A percentile compares a stretch with the other conserved stretches of the same genome.
Evolutionary conservation across 1,140 invertebrate species (phyloP).

Genomic region (Daktulosphaira vitifoliae): DNA sequence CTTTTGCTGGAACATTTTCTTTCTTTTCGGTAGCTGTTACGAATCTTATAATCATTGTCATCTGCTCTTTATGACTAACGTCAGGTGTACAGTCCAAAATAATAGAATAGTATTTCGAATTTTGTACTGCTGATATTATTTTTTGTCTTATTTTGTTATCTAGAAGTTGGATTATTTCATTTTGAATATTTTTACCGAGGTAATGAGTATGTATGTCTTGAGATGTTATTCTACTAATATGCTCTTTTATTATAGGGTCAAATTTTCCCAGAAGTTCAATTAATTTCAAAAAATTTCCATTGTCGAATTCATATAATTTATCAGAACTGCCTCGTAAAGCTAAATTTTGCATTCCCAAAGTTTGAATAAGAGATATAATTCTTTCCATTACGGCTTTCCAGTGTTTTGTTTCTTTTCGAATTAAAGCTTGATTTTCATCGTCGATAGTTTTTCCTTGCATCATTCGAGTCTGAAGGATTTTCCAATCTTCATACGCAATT

Average conservation of each 20-base stretch:
- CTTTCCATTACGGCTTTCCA: not conserved
- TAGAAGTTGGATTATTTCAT: conserved; percentile 33
- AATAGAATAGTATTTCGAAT: conserved; percentile 36
- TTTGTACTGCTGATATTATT: conserved; percentile 36
- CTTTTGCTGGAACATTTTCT: conserved; percentile 16
- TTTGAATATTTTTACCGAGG: conserved; percentile 33
- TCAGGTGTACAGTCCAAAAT: conserved; percentile 35
- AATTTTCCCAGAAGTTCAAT: conserved; percentile 35
- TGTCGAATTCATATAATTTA: not conserved
- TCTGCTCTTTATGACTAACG: conserved; percentile 33
- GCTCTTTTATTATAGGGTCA: conserved; percentile 31
- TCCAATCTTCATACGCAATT: conserved; percentile 5
- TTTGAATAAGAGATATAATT: not conserved
- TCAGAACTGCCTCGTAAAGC: not conserved
- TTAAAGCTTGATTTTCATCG: not conserved
- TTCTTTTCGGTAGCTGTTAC: conserved; percentile 13
- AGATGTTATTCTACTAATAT: conserved; percentile 14
- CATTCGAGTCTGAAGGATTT: not conserved
- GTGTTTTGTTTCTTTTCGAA: conserved; percentile 3
- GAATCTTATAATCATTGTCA: conserved; percentile 21
- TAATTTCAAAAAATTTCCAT: conserved; percentile 31
- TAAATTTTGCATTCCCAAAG: not conserved
- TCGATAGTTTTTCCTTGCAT: not conserved
- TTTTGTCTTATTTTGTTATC: conserved; percentile 34
- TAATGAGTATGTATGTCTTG: conserved; percentile 32